phyloP scores from a whole-genome alignment of 2,888 invertebrate species.

The Reticulitermes lucifugus region DNA sequence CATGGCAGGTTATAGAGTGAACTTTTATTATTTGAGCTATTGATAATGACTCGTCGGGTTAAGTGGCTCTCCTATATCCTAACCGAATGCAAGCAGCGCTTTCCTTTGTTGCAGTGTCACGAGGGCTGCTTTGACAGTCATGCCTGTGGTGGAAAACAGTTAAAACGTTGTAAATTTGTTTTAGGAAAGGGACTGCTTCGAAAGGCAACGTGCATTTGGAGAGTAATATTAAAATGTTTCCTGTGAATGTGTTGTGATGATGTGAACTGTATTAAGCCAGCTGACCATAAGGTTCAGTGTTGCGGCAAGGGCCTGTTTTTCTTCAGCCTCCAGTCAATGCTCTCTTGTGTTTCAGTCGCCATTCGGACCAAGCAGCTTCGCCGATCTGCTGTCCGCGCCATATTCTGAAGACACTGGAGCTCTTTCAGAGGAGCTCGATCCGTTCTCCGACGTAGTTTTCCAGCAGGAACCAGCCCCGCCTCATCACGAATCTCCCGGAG shows the following conservation, averaged over 20 bases:
- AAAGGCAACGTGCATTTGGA: background rate
- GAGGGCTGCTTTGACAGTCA: too few species aligned
- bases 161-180: too few species aligned
- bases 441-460: slow-evolving; percentile 75
- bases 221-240: background rate
- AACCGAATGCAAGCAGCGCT: too few species aligned
- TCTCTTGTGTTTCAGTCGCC: slow-evolving; percentile 71
- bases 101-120: too few species aligned
- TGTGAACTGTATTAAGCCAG: background rate
- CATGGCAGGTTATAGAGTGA: too few species aligned
- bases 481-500: slow-evolving; percentile 56
- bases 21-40: too few species aligned
- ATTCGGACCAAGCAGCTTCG: slow-evolving; percentile 82
- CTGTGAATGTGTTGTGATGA: background rate
- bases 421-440: slow-evolving; percentile 79
- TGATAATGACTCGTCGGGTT: too few species aligned
- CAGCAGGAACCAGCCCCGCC: slow-evolving; percentile 61
- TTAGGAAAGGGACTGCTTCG: too few species aligned
- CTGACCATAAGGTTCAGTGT: background rate
- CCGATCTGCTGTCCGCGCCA: slow-evolving; percentile 80
- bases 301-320: background rate
- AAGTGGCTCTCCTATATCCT: too few species aligned
- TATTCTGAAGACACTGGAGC: slow-evolving; percentile 79
- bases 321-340: background rate
- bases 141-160: too few species aligned